Evolutionary conservation across 2,113 vertebrate genomes (phyloP), one percentile per base, ranked within the genome.

Genomic region (Glaucomys volans): DNA sequence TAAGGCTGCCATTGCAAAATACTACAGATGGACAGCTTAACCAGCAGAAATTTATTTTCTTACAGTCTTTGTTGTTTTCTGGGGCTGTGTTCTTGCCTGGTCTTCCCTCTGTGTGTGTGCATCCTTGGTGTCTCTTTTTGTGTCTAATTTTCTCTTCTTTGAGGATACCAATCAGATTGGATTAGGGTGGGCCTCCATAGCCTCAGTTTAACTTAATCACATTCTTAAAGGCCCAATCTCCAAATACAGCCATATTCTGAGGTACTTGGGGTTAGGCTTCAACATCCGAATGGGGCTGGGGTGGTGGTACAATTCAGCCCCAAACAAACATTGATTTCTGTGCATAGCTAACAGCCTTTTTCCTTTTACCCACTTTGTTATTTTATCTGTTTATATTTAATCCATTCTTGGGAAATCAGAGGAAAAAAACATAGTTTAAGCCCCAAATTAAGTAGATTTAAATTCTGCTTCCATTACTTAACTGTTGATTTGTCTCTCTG

Each of bases 401-500:
- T 87, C 2, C 17, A 18, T 40, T 76, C n/a, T 16, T 11, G 64
- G 77, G 77, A 40, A 42, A 57, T 82, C 74, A 72, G 66, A 35
- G 62, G 42, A 28, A 72, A 62, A 62, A 32, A 62, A 50, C 80
- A 66, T 92, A 44, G 40, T 77, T 94, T 80, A 84, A 83, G 76
- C 87, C 62, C 24, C 57, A 28, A 24, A 8, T 4, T 40, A 52
- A 47, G 62, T 52, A 79, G 62, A 83, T 74, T 87, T 14, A 30
- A 35, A 54, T 92, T 93, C 50, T 35, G 14, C 22, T 54, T 88
- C 8, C 0, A 14, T 14, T 52, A 24, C 57, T 47, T 66, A 62
- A 44, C 1, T 93, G 76, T 40, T n/a, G 35, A 30, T 93, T 81
- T 87, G n/a, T 79, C 35, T 97, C 18, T 62, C 71, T 87, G 52